These are phyloP conservation scores for Callimorpha dominula DNA, from an alignment of 2,888 invertebrate species.

Conservation along the genomic window DNA sequence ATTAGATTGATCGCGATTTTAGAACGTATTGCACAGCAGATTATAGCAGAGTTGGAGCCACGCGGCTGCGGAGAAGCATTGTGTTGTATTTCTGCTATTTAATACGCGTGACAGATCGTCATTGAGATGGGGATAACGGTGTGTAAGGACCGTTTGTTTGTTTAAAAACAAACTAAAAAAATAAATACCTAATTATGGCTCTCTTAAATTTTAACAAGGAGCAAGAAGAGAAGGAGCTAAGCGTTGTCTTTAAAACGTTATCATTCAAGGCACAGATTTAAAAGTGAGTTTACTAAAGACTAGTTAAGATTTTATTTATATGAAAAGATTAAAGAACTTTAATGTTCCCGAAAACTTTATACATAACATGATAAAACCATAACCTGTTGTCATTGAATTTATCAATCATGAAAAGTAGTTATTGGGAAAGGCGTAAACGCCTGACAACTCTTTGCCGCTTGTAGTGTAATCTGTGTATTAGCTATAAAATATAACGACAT, in stretches of 20 bases:
- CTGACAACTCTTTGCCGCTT: constrained; percentile 11
- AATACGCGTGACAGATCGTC: too few species aligned
- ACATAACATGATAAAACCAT: background rate
- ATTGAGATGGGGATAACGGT: too few species aligned
- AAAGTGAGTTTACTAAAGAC: background rate
- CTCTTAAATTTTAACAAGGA: background rate
- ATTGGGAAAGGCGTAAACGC: background rate
- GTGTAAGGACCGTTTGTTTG: too few species aligned
- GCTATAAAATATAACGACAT: constrained; percentile 22
- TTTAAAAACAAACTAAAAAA: too few species aligned
- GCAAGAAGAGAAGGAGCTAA: too few species aligned
- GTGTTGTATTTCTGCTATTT: too few species aligned
- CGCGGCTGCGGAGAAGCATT: too few species aligned
- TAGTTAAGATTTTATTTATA: background rate
- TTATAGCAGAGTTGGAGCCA: too few species aligned
- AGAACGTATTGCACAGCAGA: too few species aligned
- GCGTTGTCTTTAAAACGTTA: background rate
- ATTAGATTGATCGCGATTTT: too few species aligned
- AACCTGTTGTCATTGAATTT: background rate
- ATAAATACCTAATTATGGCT: background rate
- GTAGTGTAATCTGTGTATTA: constrained; percentile 13
- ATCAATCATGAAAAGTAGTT: background rate
- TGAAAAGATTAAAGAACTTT: background rate
- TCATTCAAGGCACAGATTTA: background rate
- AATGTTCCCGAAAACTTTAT: background rate